These are phyloP conservation scores for Macropodus opercularis DNA, from an alignment of 2,797 vertebrate genomes.

Conservation along the genomic window DNA sequence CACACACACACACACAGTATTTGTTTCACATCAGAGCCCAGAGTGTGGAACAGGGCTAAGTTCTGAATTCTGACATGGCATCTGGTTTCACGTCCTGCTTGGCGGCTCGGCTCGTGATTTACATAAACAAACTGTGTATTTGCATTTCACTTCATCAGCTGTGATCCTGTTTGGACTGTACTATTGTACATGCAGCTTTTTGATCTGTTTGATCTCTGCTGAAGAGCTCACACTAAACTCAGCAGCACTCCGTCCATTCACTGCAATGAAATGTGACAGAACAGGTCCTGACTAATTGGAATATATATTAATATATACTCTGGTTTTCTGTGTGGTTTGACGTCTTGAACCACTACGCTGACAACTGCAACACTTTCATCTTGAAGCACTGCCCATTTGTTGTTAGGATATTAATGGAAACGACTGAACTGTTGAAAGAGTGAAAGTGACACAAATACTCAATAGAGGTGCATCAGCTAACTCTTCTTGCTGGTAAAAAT, in stretches of 20 bases:
- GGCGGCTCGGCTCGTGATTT: slow-evolving; percentile 53
- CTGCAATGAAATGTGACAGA: slow-evolving; percentile 36
- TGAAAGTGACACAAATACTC: neutral
- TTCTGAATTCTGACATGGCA: slow-evolving; percentile 40
- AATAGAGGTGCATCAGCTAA: slow-evolving; percentile 3
- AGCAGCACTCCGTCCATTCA: slow-evolving; percentile 14
- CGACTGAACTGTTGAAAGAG: neutral
- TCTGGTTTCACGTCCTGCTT: slow-evolving; percentile 43
- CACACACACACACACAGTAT: slow-evolving; percentile 21
- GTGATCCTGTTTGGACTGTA: slow-evolving; percentile 42
- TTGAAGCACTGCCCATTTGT: neutral
- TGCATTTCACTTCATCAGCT: slow-evolving; percentile 59
- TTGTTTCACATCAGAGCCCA: slow-evolving; percentile 35
- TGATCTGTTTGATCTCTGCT: slow-evolving; percentile 40
- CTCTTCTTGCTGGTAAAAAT: slow-evolving; percentile 9
- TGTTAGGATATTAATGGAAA: slow-evolving; percentile 2
- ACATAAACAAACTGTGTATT: slow-evolving; percentile 63
- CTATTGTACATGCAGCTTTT: slow-evolving; percentile 25
- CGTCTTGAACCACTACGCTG: slow-evolving; percentile 25
- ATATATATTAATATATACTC: slow-evolving; percentile 26
- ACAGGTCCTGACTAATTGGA: slow-evolving; percentile 23
- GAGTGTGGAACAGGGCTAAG: slow-evolving; percentile 34
- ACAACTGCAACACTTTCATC: slow-evolving; percentile 22
- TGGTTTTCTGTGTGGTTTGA: slow-evolving; percentile 28
- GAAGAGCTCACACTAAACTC: slow-evolving; percentile 17